Conservation (phyloP, 2,113 vertebrate species). For the Coregonus clupeaformis region DNA sequence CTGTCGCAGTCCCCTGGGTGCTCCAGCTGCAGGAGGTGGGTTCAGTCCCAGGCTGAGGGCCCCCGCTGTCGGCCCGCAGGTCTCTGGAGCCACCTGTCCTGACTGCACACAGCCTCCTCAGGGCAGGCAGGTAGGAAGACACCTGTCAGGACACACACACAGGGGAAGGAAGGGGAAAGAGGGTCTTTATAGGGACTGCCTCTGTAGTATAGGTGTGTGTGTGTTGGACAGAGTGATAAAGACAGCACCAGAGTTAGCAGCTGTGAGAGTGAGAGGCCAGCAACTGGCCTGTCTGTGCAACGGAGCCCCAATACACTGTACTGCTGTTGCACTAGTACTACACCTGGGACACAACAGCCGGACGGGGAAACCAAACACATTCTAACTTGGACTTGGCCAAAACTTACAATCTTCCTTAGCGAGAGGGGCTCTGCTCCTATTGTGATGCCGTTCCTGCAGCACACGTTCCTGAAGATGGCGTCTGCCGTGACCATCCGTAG, state of each 20-base stretch:
- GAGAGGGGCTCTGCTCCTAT: neutral
- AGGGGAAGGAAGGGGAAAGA: neutral
- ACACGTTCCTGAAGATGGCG: slow-evolving; percentile 6
- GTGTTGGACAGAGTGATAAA: neutral
- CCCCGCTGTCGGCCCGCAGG: slow-evolving; percentile 52
- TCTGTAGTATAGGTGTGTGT: neutral
- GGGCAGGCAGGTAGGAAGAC: slow-evolving; percentile 80
- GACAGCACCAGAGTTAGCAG: neutral
- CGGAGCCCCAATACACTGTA: neutral
- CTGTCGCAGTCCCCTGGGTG: slow-evolving; percentile 72
- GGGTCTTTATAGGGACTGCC: neutral
- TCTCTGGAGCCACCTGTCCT: slow-evolving; percentile 44
- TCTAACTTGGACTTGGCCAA: neutral
- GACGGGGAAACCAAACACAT: neutral
- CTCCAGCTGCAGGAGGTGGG: slow-evolving; percentile 74
- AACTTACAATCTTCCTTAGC: neutral
- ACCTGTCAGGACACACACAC: slow-evolving; percentile 79
- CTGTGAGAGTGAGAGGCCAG: neutral
- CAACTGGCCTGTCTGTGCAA: neutral
- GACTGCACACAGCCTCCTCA: slow-evolving; percentile 71
- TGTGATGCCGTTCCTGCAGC: neutral
- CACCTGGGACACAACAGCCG: too few species aligned
- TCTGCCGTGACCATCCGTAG: neutral
- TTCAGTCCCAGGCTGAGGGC: slow-evolving; percentile 57
- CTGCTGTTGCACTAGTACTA: too few species aligned